A percentile compares a stretch with the other conserved stretches of the same genome.
These are phyloP conservation scores for Zaprionus tsacasi DNA, from an alignment of 1,140 invertebrate genomes.

Conservation along the genomic window DNA sequence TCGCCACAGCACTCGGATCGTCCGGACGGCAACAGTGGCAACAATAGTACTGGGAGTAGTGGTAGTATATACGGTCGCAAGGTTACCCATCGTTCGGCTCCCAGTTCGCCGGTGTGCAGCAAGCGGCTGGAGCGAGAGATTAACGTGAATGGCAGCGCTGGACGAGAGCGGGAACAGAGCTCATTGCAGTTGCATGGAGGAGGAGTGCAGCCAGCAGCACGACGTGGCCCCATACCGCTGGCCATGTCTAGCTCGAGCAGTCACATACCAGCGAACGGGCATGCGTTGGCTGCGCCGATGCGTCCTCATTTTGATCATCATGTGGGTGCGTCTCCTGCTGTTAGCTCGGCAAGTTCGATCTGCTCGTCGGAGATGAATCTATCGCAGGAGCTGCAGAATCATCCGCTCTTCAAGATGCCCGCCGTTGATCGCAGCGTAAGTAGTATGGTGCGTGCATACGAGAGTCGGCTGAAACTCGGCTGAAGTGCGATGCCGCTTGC, in stretches of 20 bases:
- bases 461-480: slow-evolving; percentile 50
- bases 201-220: slow-evolving; percentile 12
- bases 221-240: slow-evolving; percentile 70
- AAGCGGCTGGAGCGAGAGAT: slow-evolving; percentile 61
- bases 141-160: slow-evolving; percentile 18
- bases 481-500: slow-evolving; percentile 15
- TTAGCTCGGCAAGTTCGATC: slow-evolving; percentile 81
- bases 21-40: slow-evolving; percentile 71
- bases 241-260: slow-evolving; percentile 82
- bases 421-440: slow-evolving; percentile 83
- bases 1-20: slow-evolving; percentile 84
- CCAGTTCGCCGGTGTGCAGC: slow-evolving; percentile 87
- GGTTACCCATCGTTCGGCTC: slow-evolving; percentile 86
- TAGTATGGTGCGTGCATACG: slow-evolving; percentile 65
- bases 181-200: slow-evolving; percentile 32
- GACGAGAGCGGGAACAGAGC: slow-evolving; percentile 24
- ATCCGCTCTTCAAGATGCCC: slow-evolving; percentile 82
- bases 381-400: slow-evolving; percentile 83
- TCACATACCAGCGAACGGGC: slow-evolving; percentile 78
- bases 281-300: slow-evolving; percentile 55
- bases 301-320: slow-evolving; percentile 70
- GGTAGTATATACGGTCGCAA: slow-evolving; percentile 70
- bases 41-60: background rate
- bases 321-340: slow-evolving; percentile 79
- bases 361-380: slow-evolving; percentile 84